A percentile compares a stretch with the other conserved stretches of the same genome.
Evolutionary conservation across 2,888 invertebrate species (phyloP).

Genomic region (Chymomyza procnemis): DNA sequence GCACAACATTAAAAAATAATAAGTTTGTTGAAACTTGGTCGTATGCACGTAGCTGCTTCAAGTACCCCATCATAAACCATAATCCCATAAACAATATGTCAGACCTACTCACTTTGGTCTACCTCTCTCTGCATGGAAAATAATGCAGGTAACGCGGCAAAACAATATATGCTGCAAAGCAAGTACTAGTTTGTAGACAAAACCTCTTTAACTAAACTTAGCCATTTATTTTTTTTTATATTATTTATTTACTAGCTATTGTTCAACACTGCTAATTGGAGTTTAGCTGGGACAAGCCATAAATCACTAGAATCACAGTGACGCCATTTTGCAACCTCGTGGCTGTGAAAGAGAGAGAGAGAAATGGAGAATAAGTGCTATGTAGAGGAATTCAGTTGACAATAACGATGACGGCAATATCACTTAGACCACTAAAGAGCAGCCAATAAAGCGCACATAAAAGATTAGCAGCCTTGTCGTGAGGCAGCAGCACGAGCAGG

Average conservation of each 20-base stretch:
- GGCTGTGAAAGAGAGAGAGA: too few relatives aligned
- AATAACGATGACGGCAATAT: conserved; percentile 35
- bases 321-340: neutral
- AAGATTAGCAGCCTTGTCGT: conserved; percentile 16
- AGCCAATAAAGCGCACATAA: conserved; percentile 39
- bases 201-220: neutral
- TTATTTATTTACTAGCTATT: neutral
- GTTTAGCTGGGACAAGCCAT: neutral
- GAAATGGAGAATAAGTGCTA: too few relatives aligned
- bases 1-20: too few relatives aligned
- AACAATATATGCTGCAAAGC: neutral
- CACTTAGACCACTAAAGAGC: conserved; percentile 47
- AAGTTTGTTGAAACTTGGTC: too few relatives aligned
- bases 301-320: neutral
- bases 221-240: neutral
- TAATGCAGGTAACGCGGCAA: conserved; percentile 1
- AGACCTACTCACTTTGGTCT: conserved; percentile 23
- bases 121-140: neutral
- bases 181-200: neutral
- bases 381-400: too few relatives aligned
- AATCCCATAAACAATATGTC: conserved; percentile 20
- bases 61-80: neutral
- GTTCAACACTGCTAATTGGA: neutral
- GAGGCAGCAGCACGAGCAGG: neutral
- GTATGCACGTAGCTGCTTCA: neutral